A percentile compares a stretch with the other conserved stretches of the same genome.
These are phyloP conservation scores for Lasiommata megera DNA, from an alignment of 2,888 invertebrate genomes.

Conservation along the genomic window DNA sequence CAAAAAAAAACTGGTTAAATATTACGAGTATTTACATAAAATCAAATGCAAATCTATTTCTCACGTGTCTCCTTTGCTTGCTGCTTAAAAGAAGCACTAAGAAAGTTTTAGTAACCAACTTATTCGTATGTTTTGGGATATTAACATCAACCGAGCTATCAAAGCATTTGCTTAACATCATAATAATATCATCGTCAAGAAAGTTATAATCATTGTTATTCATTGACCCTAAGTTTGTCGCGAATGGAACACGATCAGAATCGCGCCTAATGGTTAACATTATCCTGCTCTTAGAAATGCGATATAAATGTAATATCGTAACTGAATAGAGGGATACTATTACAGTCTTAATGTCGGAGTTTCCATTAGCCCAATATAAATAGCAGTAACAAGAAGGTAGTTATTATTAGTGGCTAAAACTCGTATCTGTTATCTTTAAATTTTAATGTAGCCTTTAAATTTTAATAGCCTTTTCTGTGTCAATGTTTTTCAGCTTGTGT, in stretches of 20 bases:
- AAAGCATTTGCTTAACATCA: neutral
- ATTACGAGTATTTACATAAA: no score
- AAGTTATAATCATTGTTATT: neutral
- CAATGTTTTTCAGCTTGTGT: no score
- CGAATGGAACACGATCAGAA: neutral
- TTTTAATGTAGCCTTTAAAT: neutral
- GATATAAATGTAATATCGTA: conserved; percentile 8
- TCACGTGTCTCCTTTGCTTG: no score
- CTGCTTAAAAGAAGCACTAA: no score
- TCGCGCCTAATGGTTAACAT: neutral
- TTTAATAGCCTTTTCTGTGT: neutral
- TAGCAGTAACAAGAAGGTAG: conserved; percentile 1
- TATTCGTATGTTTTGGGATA: no score
- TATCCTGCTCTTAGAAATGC: conserved; percentile 1
- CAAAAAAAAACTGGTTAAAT: no score
- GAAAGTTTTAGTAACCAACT: no score
- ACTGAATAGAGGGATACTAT: conserved; percentile 5
- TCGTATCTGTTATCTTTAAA: neutral
- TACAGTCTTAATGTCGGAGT: conserved; percentile 7
- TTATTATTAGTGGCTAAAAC: conserved; percentile 3
- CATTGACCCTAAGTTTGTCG: neutral
- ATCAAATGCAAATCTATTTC: no score
- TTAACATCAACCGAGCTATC: no score
- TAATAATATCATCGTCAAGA: neutral
- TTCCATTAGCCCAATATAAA: conserved; percentile 13